Evolutionary conservation across 2,113 vertebrate genomes (phyloP).

Genomic region (Opisthocomus hoazin): DNA sequence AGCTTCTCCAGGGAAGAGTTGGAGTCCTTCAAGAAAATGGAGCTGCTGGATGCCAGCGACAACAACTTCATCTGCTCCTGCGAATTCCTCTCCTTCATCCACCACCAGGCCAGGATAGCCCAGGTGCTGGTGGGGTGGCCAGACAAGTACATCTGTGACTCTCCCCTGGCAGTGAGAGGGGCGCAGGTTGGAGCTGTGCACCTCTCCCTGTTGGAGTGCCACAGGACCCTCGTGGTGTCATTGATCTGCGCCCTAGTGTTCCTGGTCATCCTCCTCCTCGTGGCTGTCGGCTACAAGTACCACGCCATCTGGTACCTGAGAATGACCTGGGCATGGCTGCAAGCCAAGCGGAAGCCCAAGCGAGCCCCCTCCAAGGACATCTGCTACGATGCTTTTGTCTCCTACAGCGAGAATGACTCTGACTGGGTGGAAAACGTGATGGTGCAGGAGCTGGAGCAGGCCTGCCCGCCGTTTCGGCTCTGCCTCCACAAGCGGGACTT

Average conservation of each 20-base stretch:
- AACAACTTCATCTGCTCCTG: slow-evolving; percentile 89
- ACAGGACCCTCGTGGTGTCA: slow-evolving; percentile 66
- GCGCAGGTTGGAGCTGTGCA: slow-evolving; percentile 17
- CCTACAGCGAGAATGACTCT: slow-evolving; percentile 87
- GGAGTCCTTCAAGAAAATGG: slow-evolving; percentile 61
- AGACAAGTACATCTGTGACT: slow-evolving; percentile 78
- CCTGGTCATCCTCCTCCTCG: slow-evolving; percentile 20
- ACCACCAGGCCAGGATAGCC: background rate
- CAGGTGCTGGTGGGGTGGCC: slow-evolving; percentile 64
- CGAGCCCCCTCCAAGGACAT: background rate
- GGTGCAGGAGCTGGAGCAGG: slow-evolving; percentile 82
- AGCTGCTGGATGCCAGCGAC: slow-evolving; percentile 71
- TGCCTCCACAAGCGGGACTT: slow-evolving; percentile 92
- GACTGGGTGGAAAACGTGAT: slow-evolving; percentile 86
- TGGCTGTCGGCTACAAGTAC: slow-evolving; percentile 62
- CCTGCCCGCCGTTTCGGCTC: slow-evolving; percentile 67
- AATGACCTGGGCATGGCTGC: slow-evolving; percentile 89
- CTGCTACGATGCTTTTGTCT: slow-evolving; percentile 86
- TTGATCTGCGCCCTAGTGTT: slow-evolving; percentile 63
- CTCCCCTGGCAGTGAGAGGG: slow-evolving; percentile 74
- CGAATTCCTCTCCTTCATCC: slow-evolving; percentile 77
- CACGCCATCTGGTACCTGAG: slow-evolving; percentile 85
- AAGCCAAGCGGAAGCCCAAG: slow-evolving; percentile 79
- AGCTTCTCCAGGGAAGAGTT: slow-evolving; percentile 71
- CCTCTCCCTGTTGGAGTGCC: slow-evolving; percentile 73